Evolutionary conservation across 2,888 invertebrate genomes (phyloP).

Genomic region (Xylota sylvarum): DNA sequence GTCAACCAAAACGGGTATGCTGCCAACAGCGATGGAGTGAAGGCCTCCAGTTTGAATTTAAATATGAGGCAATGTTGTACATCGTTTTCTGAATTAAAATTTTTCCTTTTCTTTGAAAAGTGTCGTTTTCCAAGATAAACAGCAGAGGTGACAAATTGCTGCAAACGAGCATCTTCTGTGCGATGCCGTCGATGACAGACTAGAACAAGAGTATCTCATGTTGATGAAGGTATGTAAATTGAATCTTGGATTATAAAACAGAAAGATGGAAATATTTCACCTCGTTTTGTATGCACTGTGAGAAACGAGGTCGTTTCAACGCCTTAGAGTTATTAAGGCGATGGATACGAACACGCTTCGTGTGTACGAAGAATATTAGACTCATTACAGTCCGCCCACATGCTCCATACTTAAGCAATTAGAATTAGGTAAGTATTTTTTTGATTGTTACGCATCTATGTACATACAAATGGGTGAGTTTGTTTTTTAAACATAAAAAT

Average conservation of each 20-base stretch:
- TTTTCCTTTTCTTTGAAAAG: background rate
- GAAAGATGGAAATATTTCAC: background rate
- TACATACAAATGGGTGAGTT: background rate
- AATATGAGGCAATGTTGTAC: slow-evolving; percentile 50
- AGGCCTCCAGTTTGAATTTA: slow-evolving; percentile 39
- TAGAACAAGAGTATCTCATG: background rate
- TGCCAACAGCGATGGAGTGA: background rate
- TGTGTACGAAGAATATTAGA: slow-evolving; percentile 18
- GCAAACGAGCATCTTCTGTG: background rate
- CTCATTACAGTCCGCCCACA: slow-evolving; percentile 23
- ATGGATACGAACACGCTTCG: background rate
- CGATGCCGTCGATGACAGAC: background rate
- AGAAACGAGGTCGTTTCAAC: slow-evolving; percentile 13
- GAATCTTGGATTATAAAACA: background rate
- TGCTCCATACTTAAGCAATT: background rate
- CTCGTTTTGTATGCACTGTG: background rate
- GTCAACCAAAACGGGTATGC: slow-evolving; percentile 4
- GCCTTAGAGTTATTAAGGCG: slow-evolving; percentile 2
- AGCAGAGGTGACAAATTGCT: slow-evolving; percentile 12
- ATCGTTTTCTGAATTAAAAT: slow-evolving; percentile 14
- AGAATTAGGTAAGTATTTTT: slow-evolving; percentile 10
- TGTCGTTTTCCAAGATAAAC: background rate
- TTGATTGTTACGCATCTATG: background rate
- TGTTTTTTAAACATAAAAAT: background rate
- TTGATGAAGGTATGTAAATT: slow-evolving; percentile 28